Conservation (phyloP, 2,888 invertebrate species). For the Amiota communis region DNA sequence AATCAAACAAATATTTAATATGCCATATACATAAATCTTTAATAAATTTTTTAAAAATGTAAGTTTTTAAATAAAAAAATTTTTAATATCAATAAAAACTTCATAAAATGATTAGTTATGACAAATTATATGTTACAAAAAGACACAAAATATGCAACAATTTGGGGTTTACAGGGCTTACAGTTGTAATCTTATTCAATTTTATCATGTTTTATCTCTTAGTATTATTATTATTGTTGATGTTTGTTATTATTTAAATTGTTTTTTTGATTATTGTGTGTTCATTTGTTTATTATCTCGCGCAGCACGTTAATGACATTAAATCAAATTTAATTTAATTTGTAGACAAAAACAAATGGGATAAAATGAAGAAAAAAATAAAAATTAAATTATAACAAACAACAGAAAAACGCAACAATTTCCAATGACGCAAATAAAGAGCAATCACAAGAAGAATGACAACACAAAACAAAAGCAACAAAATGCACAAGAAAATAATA, state of each 20-base stretch:
- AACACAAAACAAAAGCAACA: slow-evolving; percentile 24
- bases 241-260: slow-evolving; percentile 2
- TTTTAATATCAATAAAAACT: too few species aligned
- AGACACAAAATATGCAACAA: too few species aligned
- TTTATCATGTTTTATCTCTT: too few species aligned
- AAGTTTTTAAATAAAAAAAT: too few species aligned
- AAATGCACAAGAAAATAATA: slow-evolving; percentile 15
- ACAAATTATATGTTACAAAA: too few species aligned
- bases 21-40: too few species aligned
- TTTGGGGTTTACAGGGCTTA: too few species aligned
- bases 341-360: slow-evolving; percentile 23
- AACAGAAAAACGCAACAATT: slow-evolving; percentile 32
- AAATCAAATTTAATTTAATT: slow-evolving; percentile 33
- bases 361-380: neutral
- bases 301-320: slow-evolving; percentile 20
- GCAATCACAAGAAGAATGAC: slow-evolving; percentile 13
- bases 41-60: too few species aligned
- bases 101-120: too few species aligned
- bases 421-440: slow-evolving; percentile 28
- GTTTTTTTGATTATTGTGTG: neutral
- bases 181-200: too few species aligned
- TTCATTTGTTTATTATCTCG: neutral
- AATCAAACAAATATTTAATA: too few species aligned
- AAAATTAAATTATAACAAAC: neutral
- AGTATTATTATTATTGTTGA: neutral